Base-by-base conservation (phyloP, 2,113 vertebrate genomes). In the Solea solea region DNA sequence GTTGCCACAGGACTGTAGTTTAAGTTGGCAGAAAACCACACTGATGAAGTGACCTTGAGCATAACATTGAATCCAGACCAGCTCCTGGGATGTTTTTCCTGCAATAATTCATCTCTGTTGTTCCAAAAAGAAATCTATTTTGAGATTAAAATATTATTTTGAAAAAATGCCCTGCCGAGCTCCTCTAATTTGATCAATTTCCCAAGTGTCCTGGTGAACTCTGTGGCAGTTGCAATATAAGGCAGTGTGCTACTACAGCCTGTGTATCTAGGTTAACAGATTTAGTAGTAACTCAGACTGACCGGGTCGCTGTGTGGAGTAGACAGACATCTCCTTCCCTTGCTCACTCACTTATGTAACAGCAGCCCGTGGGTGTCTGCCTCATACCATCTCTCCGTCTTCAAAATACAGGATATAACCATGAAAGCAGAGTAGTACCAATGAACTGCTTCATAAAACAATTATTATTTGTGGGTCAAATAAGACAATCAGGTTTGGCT, bases 261-360 rank as follows among this genome's bases (percentile, higher is more conserved):
- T 7, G 12, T 42, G 64, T 69, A 90, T 91, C 62, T 89, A 66
- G 88, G 90, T 90, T 90, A 88, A 90, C 88, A 82, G 71, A 81
- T 74, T 84, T 51, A 74, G 74, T 56, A 82, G 80, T 71, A 76
- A 76, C 79, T 86, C 70, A 55, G 66, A 25, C 66, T 83, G 81
- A 82, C 85, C 68, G 44, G 71, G 78, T 69, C 75, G 50, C 72
- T 51, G 74, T 42, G 62, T 16, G 68, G 75, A 82, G 15, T 62
- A 78, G 81, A 77, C 76, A 69, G 81, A 83, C 76, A 78, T 69
- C 78, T 70, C 51, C 74, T 74, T 83, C 50, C 53, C 52, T 75
- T 13, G 0, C 73, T 51, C 39, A 10, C 71, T 64, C 40, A 8
- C 78, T 90, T 80, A 83, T 9, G 78, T 77, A 83, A 86, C 69